Evolutionary conservation across 2,113 vertebrate species (phyloP).

Genomic region (Synodontis membranacea): DNA sequence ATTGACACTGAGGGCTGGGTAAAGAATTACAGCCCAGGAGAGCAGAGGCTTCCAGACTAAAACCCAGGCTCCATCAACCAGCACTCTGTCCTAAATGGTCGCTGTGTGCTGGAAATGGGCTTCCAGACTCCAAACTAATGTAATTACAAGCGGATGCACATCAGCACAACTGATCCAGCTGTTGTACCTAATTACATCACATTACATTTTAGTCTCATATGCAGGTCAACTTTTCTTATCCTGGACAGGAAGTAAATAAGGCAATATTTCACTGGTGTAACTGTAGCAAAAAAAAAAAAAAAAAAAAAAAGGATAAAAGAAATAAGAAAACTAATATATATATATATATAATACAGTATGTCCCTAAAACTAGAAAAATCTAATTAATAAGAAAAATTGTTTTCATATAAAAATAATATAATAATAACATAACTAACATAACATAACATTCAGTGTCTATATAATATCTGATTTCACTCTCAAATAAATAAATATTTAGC

Average conservation of each 20-base stretch:
- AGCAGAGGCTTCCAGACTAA: constrained; percentile 17
- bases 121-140: constrained; percentile 71
- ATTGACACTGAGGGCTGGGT: constrained; percentile 47
- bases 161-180: constrained; percentile 62
- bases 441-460: background rate
- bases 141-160: constrained; percentile 69
- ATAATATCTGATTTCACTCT: background rate
- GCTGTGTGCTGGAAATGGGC: constrained; percentile 60
- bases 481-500: background rate
- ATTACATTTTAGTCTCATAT: constrained; percentile 65
- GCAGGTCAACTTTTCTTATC: constrained; percentile 51
- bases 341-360: background rate
- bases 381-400: background rate
- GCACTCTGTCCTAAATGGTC: constrained; percentile 50
- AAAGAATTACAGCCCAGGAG: constrained; percentile 43
- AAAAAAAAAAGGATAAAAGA: no score
- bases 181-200: constrained; percentile 68
- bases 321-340: no score
- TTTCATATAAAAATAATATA: background rate
- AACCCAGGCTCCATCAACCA: constrained; percentile 29
- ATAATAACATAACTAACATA: background rate
- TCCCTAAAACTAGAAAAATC: background rate
- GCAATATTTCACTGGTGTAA: background rate
- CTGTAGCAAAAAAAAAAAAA: background rate
- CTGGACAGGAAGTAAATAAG: constrained; percentile 18